Conservation (phyloP, 2,113 vertebrate species). For the Sphyrna mokarran region DNA sequence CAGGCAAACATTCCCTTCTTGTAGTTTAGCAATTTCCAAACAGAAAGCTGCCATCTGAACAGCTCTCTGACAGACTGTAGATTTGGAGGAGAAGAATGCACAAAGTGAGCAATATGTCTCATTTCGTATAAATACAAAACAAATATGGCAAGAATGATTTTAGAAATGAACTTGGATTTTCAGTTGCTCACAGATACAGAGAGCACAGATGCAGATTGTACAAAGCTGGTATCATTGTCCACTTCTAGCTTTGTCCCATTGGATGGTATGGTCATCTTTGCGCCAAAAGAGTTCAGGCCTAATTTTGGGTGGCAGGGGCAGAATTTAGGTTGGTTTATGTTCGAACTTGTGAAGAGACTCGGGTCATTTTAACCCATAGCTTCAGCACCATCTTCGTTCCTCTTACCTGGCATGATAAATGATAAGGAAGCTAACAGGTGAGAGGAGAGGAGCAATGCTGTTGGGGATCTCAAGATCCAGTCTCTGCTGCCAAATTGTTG, state of each 20-base stretch:
- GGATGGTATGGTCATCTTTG: too few relatives aligned
- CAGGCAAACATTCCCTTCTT: not conserved
- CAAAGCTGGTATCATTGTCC: not conserved
- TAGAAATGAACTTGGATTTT: not conserved
- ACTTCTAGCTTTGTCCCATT: not conserved
- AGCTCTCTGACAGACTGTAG: not conserved
- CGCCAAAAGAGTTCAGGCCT: too few relatives aligned
- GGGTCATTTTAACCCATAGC: not conserved
- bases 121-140: not conserved
- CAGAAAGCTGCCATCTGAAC: not conserved
- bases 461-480: not conserved
- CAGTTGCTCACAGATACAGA: not conserved
- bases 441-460: not conserved
- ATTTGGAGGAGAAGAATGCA: not conserved
- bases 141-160: not conserved
- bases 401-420: not conserved
- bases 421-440: not conserved
- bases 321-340: not conserved
- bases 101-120: not conserved
- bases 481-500: not conserved
- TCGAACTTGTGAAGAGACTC: not conserved
- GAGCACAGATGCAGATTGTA: not conserved
- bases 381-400: not conserved
- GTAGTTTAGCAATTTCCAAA: not conserved
- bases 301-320: not conserved